These are phyloP conservation scores for Archocentrus centrarchus DNA, from an alignment of 2,113 vertebrate genomes.

Conservation along the genomic window DNA sequence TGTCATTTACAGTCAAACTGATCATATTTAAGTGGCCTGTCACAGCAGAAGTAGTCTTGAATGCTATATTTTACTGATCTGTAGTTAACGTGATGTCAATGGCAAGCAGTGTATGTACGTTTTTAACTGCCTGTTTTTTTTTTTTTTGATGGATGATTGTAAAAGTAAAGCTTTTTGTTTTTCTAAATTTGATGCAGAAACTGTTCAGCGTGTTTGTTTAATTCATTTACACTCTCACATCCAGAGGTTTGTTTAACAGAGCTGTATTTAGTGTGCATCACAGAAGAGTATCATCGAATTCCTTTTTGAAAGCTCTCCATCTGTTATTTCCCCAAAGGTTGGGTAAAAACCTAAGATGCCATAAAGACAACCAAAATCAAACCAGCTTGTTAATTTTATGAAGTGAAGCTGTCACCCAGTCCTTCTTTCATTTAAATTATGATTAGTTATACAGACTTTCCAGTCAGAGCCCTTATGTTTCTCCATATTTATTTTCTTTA, in stretches of 20 bases:
- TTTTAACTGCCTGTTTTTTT: neutral
- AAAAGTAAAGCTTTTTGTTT: neutral
- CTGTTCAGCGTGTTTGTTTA: neutral
- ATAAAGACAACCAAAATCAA: neutral
- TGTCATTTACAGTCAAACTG: conserved; percentile 27
- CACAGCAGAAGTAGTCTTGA: conserved; percentile 4
- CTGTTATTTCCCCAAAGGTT: conserved; percentile 6
- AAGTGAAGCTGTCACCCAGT: neutral
- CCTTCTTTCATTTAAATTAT: neutral
- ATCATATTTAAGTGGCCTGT: conserved; percentile 34
- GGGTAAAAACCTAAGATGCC: neutral
- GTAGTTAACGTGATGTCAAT: neutral
- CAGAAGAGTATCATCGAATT: neutral
- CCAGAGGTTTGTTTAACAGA: neutral
- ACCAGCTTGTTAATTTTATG: conserved; percentile 15
- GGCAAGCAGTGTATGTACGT: neutral
- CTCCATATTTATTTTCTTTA: too few species aligned
- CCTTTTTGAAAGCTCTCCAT: neutral
- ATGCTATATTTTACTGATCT: neutral
- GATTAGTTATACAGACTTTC: neutral
- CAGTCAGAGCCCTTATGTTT: neutral
- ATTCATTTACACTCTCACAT: neutral
- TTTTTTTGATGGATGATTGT: neutral
- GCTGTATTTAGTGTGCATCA: neutral
- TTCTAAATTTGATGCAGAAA: neutral